Evolutionary conservation across 2,888 invertebrate genomes (phyloP).

Genomic region (Euzophera pinguis): DNA sequence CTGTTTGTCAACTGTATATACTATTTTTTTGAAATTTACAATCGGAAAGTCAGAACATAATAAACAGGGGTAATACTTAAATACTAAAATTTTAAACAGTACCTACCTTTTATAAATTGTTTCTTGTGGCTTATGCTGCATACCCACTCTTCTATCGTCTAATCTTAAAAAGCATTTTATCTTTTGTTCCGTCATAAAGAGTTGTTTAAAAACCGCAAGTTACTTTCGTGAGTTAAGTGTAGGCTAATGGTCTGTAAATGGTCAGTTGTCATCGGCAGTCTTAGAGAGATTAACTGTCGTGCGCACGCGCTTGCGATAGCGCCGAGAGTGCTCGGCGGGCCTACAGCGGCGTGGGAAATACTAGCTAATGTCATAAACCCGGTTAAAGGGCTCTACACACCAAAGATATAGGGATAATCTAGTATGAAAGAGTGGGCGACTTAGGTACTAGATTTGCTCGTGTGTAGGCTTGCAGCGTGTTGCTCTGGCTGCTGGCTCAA

Average conservation of each 20-base stretch:
- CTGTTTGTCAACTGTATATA: no score
- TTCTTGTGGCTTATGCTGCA: not conserved
- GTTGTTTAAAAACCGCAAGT: constrained; percentile 11
- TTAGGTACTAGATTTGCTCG: no score
- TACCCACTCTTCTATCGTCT: not conserved
- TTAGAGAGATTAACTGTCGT: constrained; percentile 28
- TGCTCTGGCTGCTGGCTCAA: no score
- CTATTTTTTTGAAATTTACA: no score
- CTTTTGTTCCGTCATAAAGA: not conserved
- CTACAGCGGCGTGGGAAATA: constrained; percentile 37
- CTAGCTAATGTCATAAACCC: constrained; percentile 18
- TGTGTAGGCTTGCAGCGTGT: no score
- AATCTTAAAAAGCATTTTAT: constrained; percentile 6
- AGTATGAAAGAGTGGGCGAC: no score
- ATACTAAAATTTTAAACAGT: no score
- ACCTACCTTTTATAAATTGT: not conserved
- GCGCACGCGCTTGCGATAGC: constrained; percentile 45
- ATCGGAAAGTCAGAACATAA: no score
- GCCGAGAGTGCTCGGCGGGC: constrained; percentile 23
- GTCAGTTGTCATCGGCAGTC: constrained; percentile 28
- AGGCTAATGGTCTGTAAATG: constrained; percentile 19
- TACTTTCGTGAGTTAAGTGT: constrained; percentile 14
- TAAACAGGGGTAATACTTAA: no score
- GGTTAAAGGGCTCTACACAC: no score
- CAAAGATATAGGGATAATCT: no score